phyloP scores from a whole-genome alignment of 2,888 invertebrate genomes.

The Escarpia spicata region DNA sequence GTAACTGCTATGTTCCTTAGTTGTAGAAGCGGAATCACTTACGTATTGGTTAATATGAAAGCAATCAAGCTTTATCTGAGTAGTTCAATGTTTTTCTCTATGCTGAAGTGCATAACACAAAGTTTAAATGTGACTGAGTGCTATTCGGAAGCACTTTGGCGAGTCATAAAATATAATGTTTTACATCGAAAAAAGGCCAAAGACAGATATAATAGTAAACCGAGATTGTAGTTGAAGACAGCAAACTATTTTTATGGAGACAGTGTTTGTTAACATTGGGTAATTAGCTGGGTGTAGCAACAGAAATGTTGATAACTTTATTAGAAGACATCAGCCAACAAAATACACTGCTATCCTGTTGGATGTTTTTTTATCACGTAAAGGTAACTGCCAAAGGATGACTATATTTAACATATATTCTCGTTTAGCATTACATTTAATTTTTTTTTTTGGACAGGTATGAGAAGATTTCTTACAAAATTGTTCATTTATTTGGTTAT shows the following conservation, averaged over 20 bases:
- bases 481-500: too few relatives aligned
- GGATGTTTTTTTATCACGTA: not conserved
- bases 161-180: not conserved
- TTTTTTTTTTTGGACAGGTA: constrained; percentile 42
- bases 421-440: not conserved
- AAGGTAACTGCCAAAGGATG: not conserved
- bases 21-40: too few relatives aligned
- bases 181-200: not conserved
- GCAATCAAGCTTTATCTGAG: too few relatives aligned
- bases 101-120: not conserved
- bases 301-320: not conserved
- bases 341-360: not conserved
- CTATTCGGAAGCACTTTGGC: not conserved
- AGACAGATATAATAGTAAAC: not conserved
- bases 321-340: not conserved
- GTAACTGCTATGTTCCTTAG: too few relatives aligned
- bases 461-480: constrained; percentile 38
- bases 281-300: not conserved
- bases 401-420: not conserved
- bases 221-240: not conserved
- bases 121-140: not conserved
- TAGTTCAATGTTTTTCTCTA: too few relatives aligned
- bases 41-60: too few relatives aligned
- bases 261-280: not conserved
- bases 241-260: not conserved